Evolutionary conservation across 1,140 invertebrate species (phyloP).

Genomic region (Physella acuta): DNA sequence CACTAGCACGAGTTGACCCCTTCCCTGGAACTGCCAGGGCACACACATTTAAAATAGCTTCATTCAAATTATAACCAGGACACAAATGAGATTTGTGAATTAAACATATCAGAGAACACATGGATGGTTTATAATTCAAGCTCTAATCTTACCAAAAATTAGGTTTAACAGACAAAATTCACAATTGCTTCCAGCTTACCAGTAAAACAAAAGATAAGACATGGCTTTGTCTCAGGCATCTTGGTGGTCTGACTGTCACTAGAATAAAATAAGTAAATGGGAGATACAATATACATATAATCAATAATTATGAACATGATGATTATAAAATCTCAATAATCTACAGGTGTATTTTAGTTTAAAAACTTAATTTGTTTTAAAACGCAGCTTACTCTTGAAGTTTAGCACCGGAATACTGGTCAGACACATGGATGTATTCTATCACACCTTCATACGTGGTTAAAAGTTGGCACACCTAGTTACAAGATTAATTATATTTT

Average conservation of each 20-base stretch:
- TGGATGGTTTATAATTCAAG: not conserved
- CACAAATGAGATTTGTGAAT: too few species aligned
- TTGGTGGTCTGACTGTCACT: conserved; percentile 66
- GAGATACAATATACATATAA: too few species aligned
- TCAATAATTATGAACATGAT: too few species aligned
- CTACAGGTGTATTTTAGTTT: too few species aligned
- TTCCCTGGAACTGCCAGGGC: conserved; percentile 55
- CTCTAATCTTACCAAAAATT: not conserved
- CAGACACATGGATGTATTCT: conserved; percentile 96
- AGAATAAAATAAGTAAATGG: conserved; percentile 38
- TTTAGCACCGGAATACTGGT: conserved; percentile 87
- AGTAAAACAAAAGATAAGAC: conserved; percentile 84
- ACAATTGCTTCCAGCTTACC: conserved; percentile 43
- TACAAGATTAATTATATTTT: too few species aligned
- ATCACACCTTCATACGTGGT: conserved; percentile 83
- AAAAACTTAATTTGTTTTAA: too few species aligned
- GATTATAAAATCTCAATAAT: too few species aligned
- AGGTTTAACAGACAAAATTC: not conserved
- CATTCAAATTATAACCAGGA: not conserved
- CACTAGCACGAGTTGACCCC: conserved; percentile 59
- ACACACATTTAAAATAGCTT: not conserved
- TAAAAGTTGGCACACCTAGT: conserved; percentile 68
- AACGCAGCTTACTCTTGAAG: conserved; percentile 83
- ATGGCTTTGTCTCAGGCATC: conserved; percentile 74
- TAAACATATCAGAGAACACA: not conserved